Evolutionary conservation across 2,113 vertebrate genomes (phyloP), one percentile per base, ranked within the genome.

Genomic region (Crypturellus undulatus): DNA sequence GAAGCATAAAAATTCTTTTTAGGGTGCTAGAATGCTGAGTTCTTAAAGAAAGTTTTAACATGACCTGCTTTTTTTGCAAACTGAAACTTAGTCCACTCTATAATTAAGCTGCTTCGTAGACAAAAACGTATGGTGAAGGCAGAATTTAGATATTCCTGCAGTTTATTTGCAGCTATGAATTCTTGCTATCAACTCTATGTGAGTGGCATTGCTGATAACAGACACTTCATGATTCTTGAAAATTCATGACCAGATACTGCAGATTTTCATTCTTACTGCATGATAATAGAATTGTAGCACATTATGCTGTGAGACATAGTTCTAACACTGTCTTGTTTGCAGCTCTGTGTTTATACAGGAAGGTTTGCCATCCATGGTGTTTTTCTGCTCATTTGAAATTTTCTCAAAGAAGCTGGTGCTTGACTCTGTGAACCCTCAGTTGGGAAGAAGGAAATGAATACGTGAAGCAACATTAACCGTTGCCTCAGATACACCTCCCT

Each of bases 1-100:
- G 68, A 91, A 94, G 26, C 18, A 64, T 64, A 79, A 86, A 89
- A 94, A 76, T 6, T 13, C 32, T 79, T 42, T 62, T 85, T 94
- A 75, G 75, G 54, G 70, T 58, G 30, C 22, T 38, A 24, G 42
- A 67, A 13, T 84, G 86, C 58, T 83, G 65, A 91, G 38, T 10
- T 80, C 77, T 67, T 51, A 12, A 24, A 54, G 38, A 56, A 54
- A 84, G 36, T 24, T 24, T 1, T 47, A n/a, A 26, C 51, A 67
- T 21, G 16, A 69, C 4, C 5, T 42, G 51, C 17, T 21, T 2
- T 77, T 93, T 90, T 72, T 18, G 69, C 51, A 67, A 10, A 43
- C 63, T 32, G 36, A 91, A 40, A 47, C 22, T 15, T 11, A 72
- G 62, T 89, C 67, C 58, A 78, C 24, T 58, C 2, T 36, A 21